Base-by-base conservation (phyloP, 2,797 vertebrate genomes). In the Cheirogaleus major region DNA sequence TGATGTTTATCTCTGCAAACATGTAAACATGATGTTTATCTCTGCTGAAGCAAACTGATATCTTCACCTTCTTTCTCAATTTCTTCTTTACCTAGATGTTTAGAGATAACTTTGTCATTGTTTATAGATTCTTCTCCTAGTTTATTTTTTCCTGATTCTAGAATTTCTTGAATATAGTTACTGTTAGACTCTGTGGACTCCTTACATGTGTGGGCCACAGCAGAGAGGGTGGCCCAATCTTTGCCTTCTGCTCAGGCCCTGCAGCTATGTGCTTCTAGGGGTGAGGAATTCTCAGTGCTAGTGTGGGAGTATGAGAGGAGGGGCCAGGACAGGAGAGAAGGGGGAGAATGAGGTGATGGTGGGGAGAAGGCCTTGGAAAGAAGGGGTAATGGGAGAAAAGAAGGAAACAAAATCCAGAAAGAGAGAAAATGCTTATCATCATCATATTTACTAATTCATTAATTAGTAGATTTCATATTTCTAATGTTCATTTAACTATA, bases 141-240 rank as follows among this genome's bases (percentile, higher is more conserved):
- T 95, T 99, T 99, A 98, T 99, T 99, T 99, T 99, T 99, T 99
- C 1, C 99, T 18, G 99, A 99, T 98, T 99, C 99, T 97, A 98
- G 96, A 84, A 98, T 98, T 97, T 99, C 98, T 92, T 99, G 98
- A 75, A 98, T 98, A 67, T 99, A 98, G 98, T 98, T 99, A 98
- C 99, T 99, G 98, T 99, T 99, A 98, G 99, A 99, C 67, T 87
- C 78, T 95, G 95, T 0, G 79, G 95, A 96, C 98, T 98, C 98
- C 98, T 99, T 14, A 11, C 4, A 22, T n/a, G 6, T 14, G 18
- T 41, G 14, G 9, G 5, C 45, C 63, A 9, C 18, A 48, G 27
- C 14, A n/a, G 20, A 9, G 13, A 48, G 27, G 2, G 5, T 63
- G 8, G n/a, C 12, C 30, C 0, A 0, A 9, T 25, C 13, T 52